These are phyloP conservation scores for Camponotus floridanus DNA, from an alignment of 1,140 invertebrate genomes.

Conservation along the genomic window DNA sequence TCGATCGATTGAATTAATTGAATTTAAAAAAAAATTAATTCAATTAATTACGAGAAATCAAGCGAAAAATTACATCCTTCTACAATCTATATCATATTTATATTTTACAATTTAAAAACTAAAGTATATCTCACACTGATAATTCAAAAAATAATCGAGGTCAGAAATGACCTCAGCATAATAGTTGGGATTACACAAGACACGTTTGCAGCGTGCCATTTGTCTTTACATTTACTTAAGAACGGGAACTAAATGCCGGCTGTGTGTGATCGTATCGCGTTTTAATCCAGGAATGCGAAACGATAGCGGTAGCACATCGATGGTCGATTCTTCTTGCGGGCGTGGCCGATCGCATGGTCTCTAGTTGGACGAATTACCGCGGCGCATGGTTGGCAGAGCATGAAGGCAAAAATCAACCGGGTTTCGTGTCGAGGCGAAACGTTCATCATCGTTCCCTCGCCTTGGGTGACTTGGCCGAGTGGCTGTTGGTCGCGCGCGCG, in stretches of 20 bases:
- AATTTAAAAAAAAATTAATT: not conserved
- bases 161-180: not conserved
- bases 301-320: conserved; percentile 37
- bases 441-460: conserved; percentile 71
- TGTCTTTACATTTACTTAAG: conserved; percentile 2
- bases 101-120: not conserved
- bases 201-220: not conserved
- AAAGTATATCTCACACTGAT: not conserved
- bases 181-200: not conserved
- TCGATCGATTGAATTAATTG: no score
- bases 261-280: not conserved
- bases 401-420: conserved; percentile 67
- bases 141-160: not conserved
- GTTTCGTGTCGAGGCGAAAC: conserved; percentile 64
- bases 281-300: conserved; percentile 25
- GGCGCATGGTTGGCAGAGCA: conserved; percentile 61
- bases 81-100: not conserved
- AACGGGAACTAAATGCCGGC: not conserved
- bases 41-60: not conserved
- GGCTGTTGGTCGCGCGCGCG: conserved; percentile 14
- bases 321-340: conserved; percentile 55
- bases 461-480: conserved; percentile 62
- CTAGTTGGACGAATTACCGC: conserved; percentile 67
- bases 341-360: conserved; percentile 67
- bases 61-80: no score